Evolutionary conservation across 30 jellyfish, hydroid and myxozoan genomes (phyloP), one percentile per base, ranked within the genome.

Genomic region (Catostylus mosaicus): DNA sequence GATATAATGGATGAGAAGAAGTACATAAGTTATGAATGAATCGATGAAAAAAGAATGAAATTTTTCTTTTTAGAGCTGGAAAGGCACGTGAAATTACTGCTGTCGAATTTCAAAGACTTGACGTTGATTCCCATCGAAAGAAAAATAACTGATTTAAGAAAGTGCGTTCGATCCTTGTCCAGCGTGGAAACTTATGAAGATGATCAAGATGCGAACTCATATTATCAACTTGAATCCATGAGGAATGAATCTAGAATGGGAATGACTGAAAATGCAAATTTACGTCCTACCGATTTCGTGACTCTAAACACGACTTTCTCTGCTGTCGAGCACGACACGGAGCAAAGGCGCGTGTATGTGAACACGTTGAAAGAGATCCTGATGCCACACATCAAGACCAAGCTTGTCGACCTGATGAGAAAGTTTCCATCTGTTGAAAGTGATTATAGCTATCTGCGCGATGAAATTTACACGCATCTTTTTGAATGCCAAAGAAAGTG

Each of bases 221-320:
- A 71, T 83, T 84, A 84, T 63, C 94, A 79, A 64, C 70, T 73
- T 20, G 78, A 72, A 45, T n/a, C 86, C n/a, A 24, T 45, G 64
- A 38, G 82, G 62, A 47, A 74, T 1, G 88, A 84, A 40, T 72
- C 67, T 22, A 43, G 83, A 61, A 66, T 29, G 2, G 59, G 35
- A 51, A 36, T 52, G 65, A 45, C 30, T 18, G 66, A 31, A 33
- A 33, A 19, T 16, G 69, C 77, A 23, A 61, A 31, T 37, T 61
- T 76, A 62, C 65, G 11, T 27, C 67, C 31, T 19, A 6, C 34
- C 18, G 87, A 76, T 45, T 54, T 76, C 77, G 11, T 76, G 20
- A 30, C 87, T 20, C 60, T 76, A 30, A 23, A 61, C 5, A 31
- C 87, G 0, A 76, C 70, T 6, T 18, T 76, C 10, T 50, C 78